Evolutionary conservation across 2,113 vertebrate species (phyloP).

Genomic region (Orycteropus afer): DNA sequence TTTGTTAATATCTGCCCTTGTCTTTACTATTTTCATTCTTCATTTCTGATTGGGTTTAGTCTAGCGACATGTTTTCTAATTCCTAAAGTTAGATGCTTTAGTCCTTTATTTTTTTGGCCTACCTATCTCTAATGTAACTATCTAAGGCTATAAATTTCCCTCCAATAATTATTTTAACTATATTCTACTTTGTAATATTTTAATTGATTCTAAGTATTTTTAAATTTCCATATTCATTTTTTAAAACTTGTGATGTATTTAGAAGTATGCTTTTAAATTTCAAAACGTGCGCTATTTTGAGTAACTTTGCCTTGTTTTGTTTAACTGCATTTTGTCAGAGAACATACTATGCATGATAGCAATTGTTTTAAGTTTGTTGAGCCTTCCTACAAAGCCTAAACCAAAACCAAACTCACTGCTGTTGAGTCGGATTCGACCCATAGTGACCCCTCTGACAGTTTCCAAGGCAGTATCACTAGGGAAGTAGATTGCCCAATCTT

Average conservation of each 20-base stretch:
- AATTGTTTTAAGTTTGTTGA: slow-evolving; percentile 31
- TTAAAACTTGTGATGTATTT: background rate
- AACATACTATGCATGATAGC: background rate
- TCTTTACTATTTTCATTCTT: slow-evolving; percentile 20
- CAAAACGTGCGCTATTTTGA: slow-evolving; percentile 23
- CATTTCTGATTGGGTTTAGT: slow-evolving; percentile 7
- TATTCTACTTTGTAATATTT: background rate
- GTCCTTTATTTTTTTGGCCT: slow-evolving; percentile 10
- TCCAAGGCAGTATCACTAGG: no score
- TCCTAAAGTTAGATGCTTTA: background rate
- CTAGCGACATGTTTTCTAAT: slow-evolving; percentile 12
- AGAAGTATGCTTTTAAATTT: slow-evolving; percentile 17
- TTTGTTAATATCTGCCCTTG: background rate
- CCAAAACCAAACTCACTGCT: no score
- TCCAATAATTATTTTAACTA: background rate
- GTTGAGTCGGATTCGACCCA: no score
- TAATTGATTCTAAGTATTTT: slow-evolving; percentile 13
- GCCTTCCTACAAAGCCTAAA: slow-evolving; percentile 19
- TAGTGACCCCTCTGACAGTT: no score
- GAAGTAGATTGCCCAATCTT: no score
- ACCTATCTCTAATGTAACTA: background rate
- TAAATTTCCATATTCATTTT: background rate
- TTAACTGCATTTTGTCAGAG: background rate
- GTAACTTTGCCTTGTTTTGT: background rate
- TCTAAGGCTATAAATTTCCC: background rate